Conservation (phyloP, 1,140 invertebrate genomes). For the Aphaenogaster ashmeadi region DNA sequence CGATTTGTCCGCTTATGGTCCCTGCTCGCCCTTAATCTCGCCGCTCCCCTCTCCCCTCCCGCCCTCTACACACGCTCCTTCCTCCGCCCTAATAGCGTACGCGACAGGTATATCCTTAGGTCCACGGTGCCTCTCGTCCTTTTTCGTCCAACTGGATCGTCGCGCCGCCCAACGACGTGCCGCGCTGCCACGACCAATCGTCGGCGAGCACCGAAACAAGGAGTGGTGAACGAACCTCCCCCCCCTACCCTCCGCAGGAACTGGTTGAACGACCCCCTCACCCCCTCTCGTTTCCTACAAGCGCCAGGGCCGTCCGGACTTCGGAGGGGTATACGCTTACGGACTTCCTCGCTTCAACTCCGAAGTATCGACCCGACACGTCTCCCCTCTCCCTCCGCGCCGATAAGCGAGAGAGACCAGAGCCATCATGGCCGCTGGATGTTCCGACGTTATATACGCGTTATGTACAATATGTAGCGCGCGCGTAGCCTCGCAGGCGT, state of each 20-base stretch:
- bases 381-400: slow-evolving; percentile 64
- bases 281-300: background rate
- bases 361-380: slow-evolving; percentile 76
- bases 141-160: slow-evolving; percentile 18
- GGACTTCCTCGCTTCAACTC: slow-evolving; percentile 35
- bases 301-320: background rate
- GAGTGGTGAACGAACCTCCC: slow-evolving; percentile 51
- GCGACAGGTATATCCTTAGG: slow-evolving; percentile 34
- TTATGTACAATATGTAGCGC: slow-evolving; percentile 39
- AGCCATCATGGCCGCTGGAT: slow-evolving; percentile 75
- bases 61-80: background rate
- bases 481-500: background rate
- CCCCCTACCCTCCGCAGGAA: background rate
- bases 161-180: slow-evolving; percentile 21
- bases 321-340: slow-evolving; percentile 31
- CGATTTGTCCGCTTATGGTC: slow-evolving; percentile 38
- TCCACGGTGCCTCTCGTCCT: background rate
- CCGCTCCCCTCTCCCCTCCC: too few relatives aligned
- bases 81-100: slow-evolving; percentile 17
- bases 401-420: slow-evolving; percentile 76
- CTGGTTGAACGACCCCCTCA: too few relatives aligned
- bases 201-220: slow-evolving; percentile 54
- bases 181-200: slow-evolving; percentile 59
- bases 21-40: slow-evolving; percentile 23
- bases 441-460: slow-evolving; percentile 49